phyloP scores from a whole-genome alignment of 2,797 vertebrate genomes.

The Psittacula derbiana region DNA sequence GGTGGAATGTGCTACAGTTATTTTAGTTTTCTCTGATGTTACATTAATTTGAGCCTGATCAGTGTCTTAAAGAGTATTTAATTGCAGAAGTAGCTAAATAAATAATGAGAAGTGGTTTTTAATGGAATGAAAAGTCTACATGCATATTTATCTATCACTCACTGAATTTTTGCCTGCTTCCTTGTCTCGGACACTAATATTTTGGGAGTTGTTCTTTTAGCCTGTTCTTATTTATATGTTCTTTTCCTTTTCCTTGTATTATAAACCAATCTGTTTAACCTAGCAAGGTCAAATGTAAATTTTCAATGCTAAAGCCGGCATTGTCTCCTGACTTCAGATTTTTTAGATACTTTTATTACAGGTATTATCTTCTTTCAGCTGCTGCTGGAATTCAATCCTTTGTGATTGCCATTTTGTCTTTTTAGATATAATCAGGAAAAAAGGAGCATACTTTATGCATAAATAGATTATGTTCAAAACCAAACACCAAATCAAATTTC shows the following conservation, averaged over 20 bases:
- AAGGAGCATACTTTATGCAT: neutral
- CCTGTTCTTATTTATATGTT: neutral
- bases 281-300: neutral
- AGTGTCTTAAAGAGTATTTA: neutral
- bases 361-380: neutral
- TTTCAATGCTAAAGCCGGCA: neutral
- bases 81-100: neutral
- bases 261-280: neutral
- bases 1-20: neutral
- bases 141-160: neutral
- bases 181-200: neutral
- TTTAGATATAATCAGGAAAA: neutral
- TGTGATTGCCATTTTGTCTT: neutral
- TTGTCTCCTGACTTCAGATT: neutral
- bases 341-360: neutral
- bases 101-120: neutral
- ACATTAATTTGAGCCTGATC: neutral
- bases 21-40: neutral
- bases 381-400: neutral
- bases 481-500: neutral
- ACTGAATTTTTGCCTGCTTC: neutral
- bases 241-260: neutral
- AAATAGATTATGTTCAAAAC: neutral
- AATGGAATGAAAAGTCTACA: neutral
- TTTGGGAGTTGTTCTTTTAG: neutral